Conservation (phyloP, 2,888 invertebrate species). For the Brenthis daphne region DNA sequence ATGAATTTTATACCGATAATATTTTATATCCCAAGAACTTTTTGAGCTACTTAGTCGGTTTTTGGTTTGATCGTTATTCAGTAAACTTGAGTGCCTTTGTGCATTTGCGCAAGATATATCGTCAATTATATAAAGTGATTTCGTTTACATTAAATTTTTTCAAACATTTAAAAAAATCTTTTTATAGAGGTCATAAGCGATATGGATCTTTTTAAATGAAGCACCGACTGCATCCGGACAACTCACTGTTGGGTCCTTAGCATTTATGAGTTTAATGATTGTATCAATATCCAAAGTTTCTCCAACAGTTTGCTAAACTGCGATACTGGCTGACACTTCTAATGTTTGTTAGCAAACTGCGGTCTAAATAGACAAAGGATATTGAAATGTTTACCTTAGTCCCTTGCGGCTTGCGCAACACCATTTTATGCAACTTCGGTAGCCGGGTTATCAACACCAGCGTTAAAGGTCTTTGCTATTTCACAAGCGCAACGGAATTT, state of each 20-base stretch:
- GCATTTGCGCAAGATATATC: conserved; percentile 1
- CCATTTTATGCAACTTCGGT: conserved; percentile 62
- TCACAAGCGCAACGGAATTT: conserved; percentile 44
- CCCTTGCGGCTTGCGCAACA: conserved; percentile 65
- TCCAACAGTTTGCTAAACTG: conserved; percentile 35
- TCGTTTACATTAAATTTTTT: too few relatives aligned
- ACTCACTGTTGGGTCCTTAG: conserved; percentile 8
- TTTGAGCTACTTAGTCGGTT: not conserved
- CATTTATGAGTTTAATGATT: conserved; percentile 30
- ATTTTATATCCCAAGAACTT: conserved; percentile 7
- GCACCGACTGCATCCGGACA: conserved; percentile 1
- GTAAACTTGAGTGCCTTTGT: not conserved
- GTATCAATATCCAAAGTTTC: conserved; percentile 36
- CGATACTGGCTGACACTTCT: conserved; percentile 46
- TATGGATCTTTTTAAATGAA: conserved; percentile 2
- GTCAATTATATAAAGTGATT: too few relatives aligned
- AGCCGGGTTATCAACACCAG: conserved; percentile 51
- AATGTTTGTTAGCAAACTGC: conserved; percentile 49
- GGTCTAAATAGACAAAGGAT: conserved; percentile 60
- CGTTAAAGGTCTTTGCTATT: conserved; percentile 46
- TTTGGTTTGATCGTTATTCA: not conserved
- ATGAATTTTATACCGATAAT: conserved; percentile 24
- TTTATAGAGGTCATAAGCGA: not conserved
- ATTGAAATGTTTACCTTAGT: conserved; percentile 62
- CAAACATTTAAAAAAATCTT: too few relatives aligned